Evolutionary conservation across 2,888 invertebrate genomes (phyloP).

Genomic region (Eupithecia abbreviata): DNA sequence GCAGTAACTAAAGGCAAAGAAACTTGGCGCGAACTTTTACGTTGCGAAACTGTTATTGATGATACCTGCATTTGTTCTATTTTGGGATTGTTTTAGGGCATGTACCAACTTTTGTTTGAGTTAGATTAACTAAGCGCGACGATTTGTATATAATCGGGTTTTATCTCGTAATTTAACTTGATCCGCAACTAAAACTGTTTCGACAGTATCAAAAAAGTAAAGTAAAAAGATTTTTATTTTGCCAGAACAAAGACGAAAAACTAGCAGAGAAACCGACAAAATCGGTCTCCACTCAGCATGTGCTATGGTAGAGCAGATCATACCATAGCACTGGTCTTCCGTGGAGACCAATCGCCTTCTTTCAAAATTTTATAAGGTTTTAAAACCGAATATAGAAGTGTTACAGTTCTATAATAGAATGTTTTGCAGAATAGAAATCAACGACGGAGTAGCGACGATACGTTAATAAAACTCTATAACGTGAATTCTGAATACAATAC

Average conservation of each 20-base stretch:
- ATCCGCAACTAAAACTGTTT: background rate
- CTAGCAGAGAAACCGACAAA: too few species aligned
- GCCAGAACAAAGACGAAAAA: too few species aligned
- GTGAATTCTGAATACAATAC: conserved; percentile 7
- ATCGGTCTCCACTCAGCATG: too few species aligned
- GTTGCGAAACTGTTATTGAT: background rate
- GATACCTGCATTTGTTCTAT: background rate
- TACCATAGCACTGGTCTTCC: too few species aligned
- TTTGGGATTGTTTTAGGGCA: background rate
- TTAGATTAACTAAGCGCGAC: background rate
- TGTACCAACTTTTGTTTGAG: background rate
- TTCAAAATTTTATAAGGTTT: background rate
- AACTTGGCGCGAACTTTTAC: conserved; percentile 10
- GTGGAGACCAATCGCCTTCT: too few species aligned
- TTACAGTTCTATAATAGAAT: background rate
- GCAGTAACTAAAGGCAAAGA: background rate
- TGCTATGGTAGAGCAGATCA: too few species aligned
- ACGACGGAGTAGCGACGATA: background rate
- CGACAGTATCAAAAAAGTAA: too few species aligned
- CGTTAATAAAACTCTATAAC: background rate
- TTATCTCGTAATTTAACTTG: background rate
- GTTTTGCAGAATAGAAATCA: background rate
- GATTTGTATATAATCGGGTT: background rate
- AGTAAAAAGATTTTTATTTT: too few species aligned
- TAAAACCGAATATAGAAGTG: background rate